phyloP scores from a whole-genome alignment of 2,888 invertebrate species.

The Lycophotia porphyrea region DNA sequence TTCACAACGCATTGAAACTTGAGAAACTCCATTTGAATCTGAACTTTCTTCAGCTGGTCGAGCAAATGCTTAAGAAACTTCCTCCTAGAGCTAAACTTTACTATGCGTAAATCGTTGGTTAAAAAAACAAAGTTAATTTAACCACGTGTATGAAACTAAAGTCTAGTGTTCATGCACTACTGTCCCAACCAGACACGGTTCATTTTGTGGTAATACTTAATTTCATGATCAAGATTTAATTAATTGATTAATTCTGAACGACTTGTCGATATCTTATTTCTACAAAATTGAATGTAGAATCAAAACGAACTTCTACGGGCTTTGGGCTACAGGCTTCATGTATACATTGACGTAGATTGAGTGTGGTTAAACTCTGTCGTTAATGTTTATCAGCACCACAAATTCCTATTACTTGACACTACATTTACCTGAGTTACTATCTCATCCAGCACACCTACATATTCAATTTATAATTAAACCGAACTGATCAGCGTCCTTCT shows the following conservation, averaged over 20 bases:
- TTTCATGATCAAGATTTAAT: background rate
- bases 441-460: background rate
- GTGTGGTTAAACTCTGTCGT: background rate
- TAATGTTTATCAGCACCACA: background rate
- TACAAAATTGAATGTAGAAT: background rate
- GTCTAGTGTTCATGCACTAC: background rate
- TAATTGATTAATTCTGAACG: background rate
- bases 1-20: constrained; percentile 32
- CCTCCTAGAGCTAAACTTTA: background rate
- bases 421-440: constrained; percentile 3
- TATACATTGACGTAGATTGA: background rate
- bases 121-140: background rate
- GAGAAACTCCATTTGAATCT: constrained; percentile 21
- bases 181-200: background rate
- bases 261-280: background rate
- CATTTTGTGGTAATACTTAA: background rate
- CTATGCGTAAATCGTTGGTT: background rate
- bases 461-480: constrained; percentile 16
- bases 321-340: background rate
- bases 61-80: constrained; percentile 8
- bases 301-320: background rate
- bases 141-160: background rate
- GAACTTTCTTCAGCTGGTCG: background rate
- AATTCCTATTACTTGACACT: background rate
- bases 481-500: constrained; percentile 6